These are phyloP conservation scores for Willowsia nigromaculata DNA, from an alignment of 2,888 invertebrate genomes.

Conservation along the genomic window DNA sequence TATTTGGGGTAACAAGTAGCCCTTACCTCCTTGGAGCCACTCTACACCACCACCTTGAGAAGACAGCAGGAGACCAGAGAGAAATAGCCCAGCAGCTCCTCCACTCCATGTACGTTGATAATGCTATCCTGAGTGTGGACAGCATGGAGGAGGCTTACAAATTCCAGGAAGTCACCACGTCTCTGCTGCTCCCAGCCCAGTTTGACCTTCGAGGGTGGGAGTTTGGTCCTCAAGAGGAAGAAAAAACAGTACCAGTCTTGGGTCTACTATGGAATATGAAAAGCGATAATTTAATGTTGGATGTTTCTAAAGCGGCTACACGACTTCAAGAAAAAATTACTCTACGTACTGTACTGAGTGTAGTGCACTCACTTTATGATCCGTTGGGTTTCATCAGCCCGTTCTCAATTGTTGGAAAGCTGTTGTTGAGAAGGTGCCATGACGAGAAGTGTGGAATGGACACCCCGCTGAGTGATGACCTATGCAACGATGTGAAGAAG, in stretches of 20 bases:
- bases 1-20: slow-evolving; percentile 11
- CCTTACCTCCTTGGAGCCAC: slow-evolving; percentile 15
- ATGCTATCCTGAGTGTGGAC: too few relatives aligned
- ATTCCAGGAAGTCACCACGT: background rate
- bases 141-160: background rate
- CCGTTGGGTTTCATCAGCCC: background rate
- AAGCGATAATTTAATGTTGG: too few relatives aligned
- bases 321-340: background rate
- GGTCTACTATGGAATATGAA: background rate
- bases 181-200: background rate
- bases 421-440: background rate
- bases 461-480: too few relatives aligned
- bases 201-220: background rate
- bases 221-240: background rate
- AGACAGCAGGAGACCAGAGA: too few relatives aligned
- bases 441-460: background rate
- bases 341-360: background rate
- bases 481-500: too few relatives aligned
- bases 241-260: background rate
- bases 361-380: background rate
- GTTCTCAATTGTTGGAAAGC: background rate
- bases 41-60: background rate
- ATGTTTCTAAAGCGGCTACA: too few relatives aligned
- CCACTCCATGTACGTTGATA: too few relatives aligned
- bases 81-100: too few relatives aligned